Evolutionary conservation across 2,888 invertebrate species (phyloP).

Genomic region (Eurytoma californica): DNA sequence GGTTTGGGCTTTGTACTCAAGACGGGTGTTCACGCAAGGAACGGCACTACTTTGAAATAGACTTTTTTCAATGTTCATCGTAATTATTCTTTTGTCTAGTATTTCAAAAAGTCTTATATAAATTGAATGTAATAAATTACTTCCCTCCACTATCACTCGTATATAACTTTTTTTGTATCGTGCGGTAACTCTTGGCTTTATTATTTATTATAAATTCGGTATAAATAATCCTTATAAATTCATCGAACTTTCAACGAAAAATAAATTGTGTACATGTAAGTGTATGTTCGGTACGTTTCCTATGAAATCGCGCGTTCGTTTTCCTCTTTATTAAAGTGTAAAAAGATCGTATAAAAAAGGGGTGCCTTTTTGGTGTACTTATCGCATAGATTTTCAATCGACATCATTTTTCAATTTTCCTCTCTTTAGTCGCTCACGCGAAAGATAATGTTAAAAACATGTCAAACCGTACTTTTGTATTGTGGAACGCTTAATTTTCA

Average conservation of each 20-base stretch:
- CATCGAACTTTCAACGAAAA: slow-evolving; percentile 54
- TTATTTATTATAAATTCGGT: slow-evolving; percentile 38
- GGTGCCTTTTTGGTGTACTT: slow-evolving; percentile 62
- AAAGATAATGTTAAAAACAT: slow-evolving; percentile 50
- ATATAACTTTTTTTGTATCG: slow-evolving; percentile 50
- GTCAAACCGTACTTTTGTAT: slow-evolving; percentile 36
- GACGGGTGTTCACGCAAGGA: slow-evolving; percentile 70
- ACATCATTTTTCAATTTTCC: slow-evolving; percentile 35
- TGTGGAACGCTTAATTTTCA: slow-evolving; percentile 18
- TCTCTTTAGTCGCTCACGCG: slow-evolving; percentile 14
- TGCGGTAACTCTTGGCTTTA: slow-evolving; percentile 54
- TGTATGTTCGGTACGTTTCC: slow-evolving; percentile 33
- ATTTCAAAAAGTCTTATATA: slow-evolving; percentile 46
- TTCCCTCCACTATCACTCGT: slow-evolving; percentile 41
- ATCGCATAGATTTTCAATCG: slow-evolving; percentile 55
- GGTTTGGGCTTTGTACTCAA: slow-evolving; percentile 69
- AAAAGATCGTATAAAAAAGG: slow-evolving; percentile 62
- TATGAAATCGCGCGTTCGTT: slow-evolving; percentile 36
- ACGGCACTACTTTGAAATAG: slow-evolving; percentile 65
- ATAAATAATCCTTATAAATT: slow-evolving; percentile 54
- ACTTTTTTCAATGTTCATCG: slow-evolving; percentile 26
- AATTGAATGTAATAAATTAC: slow-evolving; percentile 55
- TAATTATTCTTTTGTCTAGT: slow-evolving; percentile 18
- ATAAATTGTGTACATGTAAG: slow-evolving; percentile 39
- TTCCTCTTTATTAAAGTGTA: slow-evolving; percentile 57